Percentiles rank a stretch among this genome's conserved stretches.
These are phyloP conservation scores for Nysson spinosus DNA, from an alignment of 2,888 invertebrate species.

Conservation along the genomic window DNA sequence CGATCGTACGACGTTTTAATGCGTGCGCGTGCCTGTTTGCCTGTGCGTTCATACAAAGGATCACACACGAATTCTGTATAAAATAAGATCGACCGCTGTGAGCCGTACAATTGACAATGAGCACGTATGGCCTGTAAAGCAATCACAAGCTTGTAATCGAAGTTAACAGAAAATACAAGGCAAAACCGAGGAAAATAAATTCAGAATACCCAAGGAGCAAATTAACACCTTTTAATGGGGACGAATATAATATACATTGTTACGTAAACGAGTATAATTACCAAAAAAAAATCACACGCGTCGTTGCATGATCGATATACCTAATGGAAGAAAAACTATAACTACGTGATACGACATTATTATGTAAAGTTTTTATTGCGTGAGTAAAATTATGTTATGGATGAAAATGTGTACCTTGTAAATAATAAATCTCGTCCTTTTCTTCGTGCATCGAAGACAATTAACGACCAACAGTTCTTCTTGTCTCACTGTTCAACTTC, in stretches of 20 bases:
- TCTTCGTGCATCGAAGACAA: constrained; percentile 45
- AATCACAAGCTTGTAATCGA: constrained; percentile 33
- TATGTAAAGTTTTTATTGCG: constrained; percentile 68
- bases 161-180: constrained; percentile 7
- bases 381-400: constrained; percentile 67
- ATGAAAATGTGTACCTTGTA: constrained; percentile 55
- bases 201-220: constrained; percentile 22
- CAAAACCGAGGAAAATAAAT: constrained; percentile 9
- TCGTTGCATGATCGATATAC: constrained; percentile 61
- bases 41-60: constrained; percentile 41
- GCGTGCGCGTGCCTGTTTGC: constrained; percentile 30
- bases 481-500: no score
- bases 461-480: constrained; percentile 2
- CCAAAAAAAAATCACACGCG: constrained; percentile 29
- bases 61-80: constrained; percentile 46
- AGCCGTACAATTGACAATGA: constrained; percentile 37
- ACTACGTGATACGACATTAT: constrained; percentile 60
- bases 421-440: constrained; percentile 57
- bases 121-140: constrained; percentile 33
- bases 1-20: no score
- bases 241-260: constrained; percentile 52
- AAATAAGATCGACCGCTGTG: constrained; percentile 41
- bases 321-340: constrained; percentile 57
- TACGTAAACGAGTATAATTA: constrained; percentile 50
- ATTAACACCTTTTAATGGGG: constrained; percentile 30